Evolutionary conservation across 2,888 invertebrate genomes (phyloP).

Genomic region (Leptothorax acervorum): DNA sequence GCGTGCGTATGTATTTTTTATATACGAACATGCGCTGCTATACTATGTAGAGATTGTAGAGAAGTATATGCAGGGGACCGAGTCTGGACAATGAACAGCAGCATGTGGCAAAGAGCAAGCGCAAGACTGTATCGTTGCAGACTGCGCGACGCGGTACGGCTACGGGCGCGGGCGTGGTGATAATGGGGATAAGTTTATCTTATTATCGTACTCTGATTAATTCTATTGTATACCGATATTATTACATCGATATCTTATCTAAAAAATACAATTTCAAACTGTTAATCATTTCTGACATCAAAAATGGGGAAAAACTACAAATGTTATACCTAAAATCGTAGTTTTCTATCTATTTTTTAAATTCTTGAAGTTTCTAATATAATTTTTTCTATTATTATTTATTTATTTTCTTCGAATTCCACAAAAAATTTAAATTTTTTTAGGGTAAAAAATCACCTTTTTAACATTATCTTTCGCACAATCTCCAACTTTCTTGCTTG

Average conservation of each 20-base stretch:
- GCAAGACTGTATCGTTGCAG: constrained; percentile 67
- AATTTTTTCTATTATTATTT: background rate
- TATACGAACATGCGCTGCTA: background rate
- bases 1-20: background rate
- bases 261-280: background rate
- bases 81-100: constrained; percentile 59
- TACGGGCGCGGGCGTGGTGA: constrained; percentile 77
- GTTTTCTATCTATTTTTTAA: background rate
- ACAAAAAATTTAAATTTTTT: background rate
- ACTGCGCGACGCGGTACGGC: constrained; percentile 78
- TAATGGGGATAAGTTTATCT: constrained; percentile 13
- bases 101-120: constrained; percentile 61
- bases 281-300: background rate
- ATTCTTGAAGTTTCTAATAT: background rate
- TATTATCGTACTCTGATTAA: background rate
- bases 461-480: background rate
- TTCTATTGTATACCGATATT: background rate
- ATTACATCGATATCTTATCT: background rate
- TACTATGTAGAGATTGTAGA: background rate
- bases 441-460: background rate
- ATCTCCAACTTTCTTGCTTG: background rate
- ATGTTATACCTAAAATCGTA: background rate
- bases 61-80: background rate
- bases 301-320: background rate
- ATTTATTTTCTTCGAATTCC: background rate